Evolutionary conservation across 2,888 invertebrate species (phyloP), one percentile per base, ranked within the genome.

Genomic region (Drosophila suboccidentalis): DNA sequence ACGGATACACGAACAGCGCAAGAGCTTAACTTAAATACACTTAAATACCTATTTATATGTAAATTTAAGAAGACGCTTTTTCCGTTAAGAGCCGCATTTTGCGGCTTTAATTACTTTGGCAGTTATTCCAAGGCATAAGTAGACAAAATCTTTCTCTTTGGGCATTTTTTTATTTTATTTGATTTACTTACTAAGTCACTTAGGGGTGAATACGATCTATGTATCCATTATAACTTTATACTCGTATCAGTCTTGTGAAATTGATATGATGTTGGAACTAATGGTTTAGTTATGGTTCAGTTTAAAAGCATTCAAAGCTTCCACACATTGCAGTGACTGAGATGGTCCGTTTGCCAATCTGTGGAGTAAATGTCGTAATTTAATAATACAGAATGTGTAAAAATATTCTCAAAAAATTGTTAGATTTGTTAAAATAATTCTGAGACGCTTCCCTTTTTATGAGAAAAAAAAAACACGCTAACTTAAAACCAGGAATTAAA

Each of bases 251-350:
- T 78, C 75, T 78, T 75, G 54, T 49, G 13, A 38, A 44, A 49
- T 55, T 15, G 26, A 17, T 57, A 49, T 53, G 32, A 26, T 29
- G 11, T 29, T 43, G 46, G 17, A 47, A 51, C 34, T 47, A 49
- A 9, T n/a, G 5, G 15, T 34, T 19, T n/a, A 3, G 11, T 9
- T 10, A 9, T n/a, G 13, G 26, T 26, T 26, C 6, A 26, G 1
- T 26, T 1, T 46, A 46, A 15, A 32, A 39, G 38, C 2, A 19
- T 41, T 47, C 62, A 86, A 2, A 74, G 67, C 26, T 71, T 73
- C 58, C 68, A 80, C n/a, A 91, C 83, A 78, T 91, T 91, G 67
- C 91, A 91, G 29, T 91, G 91, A 46, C 85, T 89, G 13, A 89
- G 80, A 57, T 76, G 82, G 60, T 91, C 91, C 41, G 71, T 72